Percentiles rank a stretch among this genome's conserved stretches.
Evolutionary conservation across 2,888 invertebrate genomes (phyloP).

Genomic region (Drosophila nr. fundita): DNA sequence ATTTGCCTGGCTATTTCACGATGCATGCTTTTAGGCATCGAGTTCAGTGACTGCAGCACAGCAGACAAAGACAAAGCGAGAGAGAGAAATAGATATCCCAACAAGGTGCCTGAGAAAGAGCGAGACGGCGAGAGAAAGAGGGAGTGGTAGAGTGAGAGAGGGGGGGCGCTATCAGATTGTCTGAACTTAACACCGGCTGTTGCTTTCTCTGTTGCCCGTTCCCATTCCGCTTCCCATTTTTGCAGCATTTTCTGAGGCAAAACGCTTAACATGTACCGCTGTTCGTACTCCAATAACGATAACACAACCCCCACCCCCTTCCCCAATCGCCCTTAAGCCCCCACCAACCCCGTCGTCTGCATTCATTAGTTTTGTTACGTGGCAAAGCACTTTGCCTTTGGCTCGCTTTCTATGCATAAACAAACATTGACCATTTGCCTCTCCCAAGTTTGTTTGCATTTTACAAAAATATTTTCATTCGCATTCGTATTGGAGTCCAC

Average conservation of each 20-base stretch:
- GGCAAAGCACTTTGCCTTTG: constrained; percentile 38
- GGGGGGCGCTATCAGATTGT: constrained; percentile 6
- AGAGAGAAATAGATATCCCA: constrained; percentile 2
- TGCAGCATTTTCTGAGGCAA: constrained; percentile 59
- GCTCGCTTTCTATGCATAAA: constrained; percentile 53
- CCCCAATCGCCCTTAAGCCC: neutral
- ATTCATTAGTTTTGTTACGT: constrained; percentile 45
- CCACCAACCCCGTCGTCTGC: neutral
- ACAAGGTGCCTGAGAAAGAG: neutral
- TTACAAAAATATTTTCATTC: constrained; percentile 80
- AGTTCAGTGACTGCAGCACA: constrained; percentile 68
- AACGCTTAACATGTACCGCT: constrained; percentile 70
- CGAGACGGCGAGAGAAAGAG: neutral
- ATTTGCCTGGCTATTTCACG: constrained; percentile 38
- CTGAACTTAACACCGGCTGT: constrained; percentile 39
- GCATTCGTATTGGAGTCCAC: constrained; percentile 41
- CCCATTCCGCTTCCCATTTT: constrained; percentile 4
- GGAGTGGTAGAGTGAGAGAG: neutral
- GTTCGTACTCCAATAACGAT: constrained; percentile 28
- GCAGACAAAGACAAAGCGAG: constrained; percentile 5
- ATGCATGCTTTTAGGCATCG: constrained; percentile 56
- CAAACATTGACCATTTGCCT: constrained; percentile 83
- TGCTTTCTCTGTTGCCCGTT: constrained; percentile 49
- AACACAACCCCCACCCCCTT: neutral
- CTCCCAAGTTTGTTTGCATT: constrained; percentile 82